These are phyloP conservation scores for Megaceryle maxima DNA, from an alignment of 2,113 vertebrate genomes.

Conservation along the genomic window DNA sequence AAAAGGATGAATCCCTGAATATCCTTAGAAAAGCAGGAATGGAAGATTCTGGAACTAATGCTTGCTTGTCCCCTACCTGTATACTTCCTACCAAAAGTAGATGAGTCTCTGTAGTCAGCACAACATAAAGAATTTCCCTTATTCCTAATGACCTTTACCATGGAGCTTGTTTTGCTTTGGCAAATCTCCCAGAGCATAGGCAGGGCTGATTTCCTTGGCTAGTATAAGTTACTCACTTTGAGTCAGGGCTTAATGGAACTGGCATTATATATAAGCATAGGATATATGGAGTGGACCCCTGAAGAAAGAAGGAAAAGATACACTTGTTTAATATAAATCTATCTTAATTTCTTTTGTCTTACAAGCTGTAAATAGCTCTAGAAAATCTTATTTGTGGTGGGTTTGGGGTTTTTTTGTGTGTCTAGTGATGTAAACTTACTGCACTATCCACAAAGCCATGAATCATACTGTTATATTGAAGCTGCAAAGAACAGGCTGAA, in stretches of 20 bases:
- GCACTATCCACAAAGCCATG: neutral
- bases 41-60: neutral
- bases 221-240: neutral
- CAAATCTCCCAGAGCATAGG: neutral
- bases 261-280: neutral
- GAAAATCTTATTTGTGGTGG: neutral
- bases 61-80: neutral
- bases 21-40: neutral
- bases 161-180: slow-evolving; percentile 4
- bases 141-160: slow-evolving; percentile 3
- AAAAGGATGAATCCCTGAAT: neutral
- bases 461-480: neutral
- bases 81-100: neutral
- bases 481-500: neutral
- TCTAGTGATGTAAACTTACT: neutral
- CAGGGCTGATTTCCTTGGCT: slow-evolving; percentile 4
- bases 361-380: neutral
- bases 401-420: neutral
- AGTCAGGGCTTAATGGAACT: neutral
- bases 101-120: neutral
- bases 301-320: neutral
- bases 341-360: neutral
- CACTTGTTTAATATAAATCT: neutral
- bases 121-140: neutral
- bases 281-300: neutral